Evolutionary conservation across 2,113 vertebrate genomes (phyloP).

Genomic region (Chlorocebus sabaeus): DNA sequence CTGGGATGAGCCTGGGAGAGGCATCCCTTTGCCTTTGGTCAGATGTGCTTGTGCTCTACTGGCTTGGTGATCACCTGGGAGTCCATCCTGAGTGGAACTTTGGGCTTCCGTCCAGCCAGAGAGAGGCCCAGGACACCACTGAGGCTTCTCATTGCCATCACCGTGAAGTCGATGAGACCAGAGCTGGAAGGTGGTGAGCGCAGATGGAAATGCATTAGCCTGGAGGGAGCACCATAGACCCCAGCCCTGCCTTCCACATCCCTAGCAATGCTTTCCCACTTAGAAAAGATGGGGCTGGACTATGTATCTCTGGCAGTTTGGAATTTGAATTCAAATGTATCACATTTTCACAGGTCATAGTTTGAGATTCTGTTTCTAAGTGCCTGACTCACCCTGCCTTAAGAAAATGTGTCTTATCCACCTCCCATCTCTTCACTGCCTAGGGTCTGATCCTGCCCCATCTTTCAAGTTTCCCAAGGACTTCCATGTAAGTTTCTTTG

Average conservation of each 20-base stretch:
- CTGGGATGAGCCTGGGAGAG: too few relatives aligned
- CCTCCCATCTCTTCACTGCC: background rate
- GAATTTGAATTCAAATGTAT: background rate
- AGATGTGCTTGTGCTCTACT: too few relatives aligned
- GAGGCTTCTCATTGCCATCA: background rate
- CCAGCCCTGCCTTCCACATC: background rate
- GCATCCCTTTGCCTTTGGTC: background rate
- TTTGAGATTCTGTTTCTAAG: background rate
- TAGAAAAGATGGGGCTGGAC: background rate
- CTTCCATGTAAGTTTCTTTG: background rate
- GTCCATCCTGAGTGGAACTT: background rate
- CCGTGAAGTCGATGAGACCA: background rate
- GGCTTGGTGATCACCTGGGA: background rate
- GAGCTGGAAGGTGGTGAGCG: background rate
- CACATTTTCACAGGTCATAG: background rate
- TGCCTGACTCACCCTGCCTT: background rate
- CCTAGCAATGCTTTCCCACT: background rate
- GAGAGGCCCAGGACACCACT: background rate
- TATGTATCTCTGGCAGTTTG: background rate
- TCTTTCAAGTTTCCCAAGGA: background rate
- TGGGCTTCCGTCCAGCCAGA: background rate
- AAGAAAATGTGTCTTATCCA: background rate
- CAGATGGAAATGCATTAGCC: background rate
- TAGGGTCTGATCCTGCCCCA: background rate
- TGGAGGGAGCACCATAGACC: background rate